Evolutionary conservation across 2,797 vertebrate species (phyloP), one percentile per base, ranked within the genome.

Genomic region (Cyprinella venusta): DNA sequence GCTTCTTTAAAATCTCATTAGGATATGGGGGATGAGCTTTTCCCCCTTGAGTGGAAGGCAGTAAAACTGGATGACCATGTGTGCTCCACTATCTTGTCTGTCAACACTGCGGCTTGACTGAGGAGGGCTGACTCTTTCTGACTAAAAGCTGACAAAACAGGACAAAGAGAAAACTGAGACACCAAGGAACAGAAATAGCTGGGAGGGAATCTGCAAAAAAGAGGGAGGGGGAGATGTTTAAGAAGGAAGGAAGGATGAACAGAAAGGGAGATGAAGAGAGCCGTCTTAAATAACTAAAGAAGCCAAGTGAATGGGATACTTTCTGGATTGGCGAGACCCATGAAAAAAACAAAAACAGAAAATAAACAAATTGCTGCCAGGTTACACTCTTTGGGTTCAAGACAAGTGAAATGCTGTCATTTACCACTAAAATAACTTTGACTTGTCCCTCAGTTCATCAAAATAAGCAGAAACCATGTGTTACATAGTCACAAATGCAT

Each of bases 1-100:
- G 40, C n/a, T 67, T 30, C 33, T n/a, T 54, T 50, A 21, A 79
- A 84, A 88, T 84, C 79, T 68, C 71, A 86, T 80, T 88, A 82
- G 30, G 26, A 72, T 69, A 71, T 3, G 33, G 59, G 36, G 63
- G 24, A 63, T 61, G 26, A 61, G 52, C 63, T 65, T 40, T 65
- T 40, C 19, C 6, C 26, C 50, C 21, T 67, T 42, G 50, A 81
- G 42, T 19, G 38, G 56, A 74, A 30, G 52, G 56, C 56, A 50
- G 38, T 71, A 48, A 80, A 21, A 54, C 45, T 50, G 68, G 52
- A 4, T 8, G 38, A 70, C 21, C 4, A 30, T 52, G 42, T 80
- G 26, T 48, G 40, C n/a, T 69, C 16, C 5, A 56, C 13, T 79
- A 68, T 68, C 33, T 61, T 64, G 54, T 18, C 54, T 26, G 40